Base-by-base conservation (phyloP, 2,888 invertebrate genomes). In the Bellardia bayeri region DNA sequence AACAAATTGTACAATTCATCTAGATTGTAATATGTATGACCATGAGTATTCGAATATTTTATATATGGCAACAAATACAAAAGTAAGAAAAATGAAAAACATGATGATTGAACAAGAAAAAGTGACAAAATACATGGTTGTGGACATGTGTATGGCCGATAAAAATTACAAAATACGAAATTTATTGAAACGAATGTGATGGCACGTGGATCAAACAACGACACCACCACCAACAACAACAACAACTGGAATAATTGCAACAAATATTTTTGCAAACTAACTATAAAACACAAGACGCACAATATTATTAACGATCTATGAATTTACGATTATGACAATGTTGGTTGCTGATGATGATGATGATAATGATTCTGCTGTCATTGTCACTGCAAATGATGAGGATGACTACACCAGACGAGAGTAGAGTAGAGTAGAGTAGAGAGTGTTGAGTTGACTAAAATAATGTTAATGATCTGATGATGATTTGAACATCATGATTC, bases 81-180 rank as follows among this genome's bases (percentile, higher is more conserved):
- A 58, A n/a, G 37, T 54, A 58, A 13, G 37, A 78, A 71, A 80
- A 66, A 80, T 85, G 51, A 64, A 71, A 80, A 86, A 85, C 85
- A 87, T 84, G 58, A 85, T 79, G 87, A 84, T 85, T 79, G 87
- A 76, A 81, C 78, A 85, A 82, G 85, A 74, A 85, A 79, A 87
- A 87, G 87, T 87, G 87, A 87, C 87, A 87, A 87, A 87, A 87
- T 85, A 87, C 87, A 87, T 82, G 85, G 63, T 66, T 74, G 82
- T 23, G 63, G 78, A 87, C 87, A 87, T 45, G 64, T 54, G 49
- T 68, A 76, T 58, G 74, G 40, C 66, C 45, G 76, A 83, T 86
- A 76, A 83, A 78, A 85, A 79, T 79, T 33, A 64, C 64, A 79
- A 84, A 84, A 79, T 75, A 82, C 64, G 82, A 82, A 87, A 79